phyloP scores from a whole-genome alignment of 2,797 vertebrate genomes.

The Falco columbarius region DNA sequence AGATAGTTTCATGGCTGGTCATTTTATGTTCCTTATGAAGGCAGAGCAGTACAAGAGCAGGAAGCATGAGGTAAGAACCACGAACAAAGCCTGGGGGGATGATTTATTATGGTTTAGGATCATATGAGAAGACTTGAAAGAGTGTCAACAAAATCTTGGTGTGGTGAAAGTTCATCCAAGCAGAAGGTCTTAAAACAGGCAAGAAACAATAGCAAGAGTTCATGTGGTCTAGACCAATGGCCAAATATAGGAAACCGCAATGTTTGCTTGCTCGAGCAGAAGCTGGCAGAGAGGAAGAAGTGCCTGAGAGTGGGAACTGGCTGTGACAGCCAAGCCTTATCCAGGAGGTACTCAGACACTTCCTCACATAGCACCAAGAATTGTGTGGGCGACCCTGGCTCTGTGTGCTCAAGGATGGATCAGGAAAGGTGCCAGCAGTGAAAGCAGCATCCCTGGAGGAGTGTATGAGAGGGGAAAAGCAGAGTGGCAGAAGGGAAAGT shows the following conservation, averaged over 20 bases:
- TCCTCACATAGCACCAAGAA: constrained; percentile 31
- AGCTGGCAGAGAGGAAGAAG: constrained; percentile 11
- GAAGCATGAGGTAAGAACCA: constrained; percentile 30
- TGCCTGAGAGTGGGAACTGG: not conserved
- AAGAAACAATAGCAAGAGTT: constrained; percentile 53
- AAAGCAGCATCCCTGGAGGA: not conserved
- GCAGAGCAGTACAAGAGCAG: not conserved
- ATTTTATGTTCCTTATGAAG: not conserved
- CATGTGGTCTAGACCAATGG: constrained; percentile 24
- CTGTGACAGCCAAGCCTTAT: not conserved
- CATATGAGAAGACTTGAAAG: constrained; percentile 9
- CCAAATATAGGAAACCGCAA: constrained; percentile 39
- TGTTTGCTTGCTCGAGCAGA: not conserved
- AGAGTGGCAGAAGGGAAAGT: not conserved
- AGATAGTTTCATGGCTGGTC: not conserved
- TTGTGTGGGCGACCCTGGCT: constrained; percentile 44
- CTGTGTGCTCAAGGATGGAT: not conserved
- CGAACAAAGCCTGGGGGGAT: not conserved
- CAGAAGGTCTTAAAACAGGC: constrained; percentile 19
- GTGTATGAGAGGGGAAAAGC: not conserved
- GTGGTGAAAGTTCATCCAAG: not conserved
- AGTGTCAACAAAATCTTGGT: not conserved
- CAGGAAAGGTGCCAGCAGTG: not conserved
- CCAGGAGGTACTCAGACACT: constrained; percentile 33
- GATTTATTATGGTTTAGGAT: not conserved